phyloP scores from a whole-genome alignment of 2,797 vertebrate genomes.

The Hippocampus kuda region DNA sequence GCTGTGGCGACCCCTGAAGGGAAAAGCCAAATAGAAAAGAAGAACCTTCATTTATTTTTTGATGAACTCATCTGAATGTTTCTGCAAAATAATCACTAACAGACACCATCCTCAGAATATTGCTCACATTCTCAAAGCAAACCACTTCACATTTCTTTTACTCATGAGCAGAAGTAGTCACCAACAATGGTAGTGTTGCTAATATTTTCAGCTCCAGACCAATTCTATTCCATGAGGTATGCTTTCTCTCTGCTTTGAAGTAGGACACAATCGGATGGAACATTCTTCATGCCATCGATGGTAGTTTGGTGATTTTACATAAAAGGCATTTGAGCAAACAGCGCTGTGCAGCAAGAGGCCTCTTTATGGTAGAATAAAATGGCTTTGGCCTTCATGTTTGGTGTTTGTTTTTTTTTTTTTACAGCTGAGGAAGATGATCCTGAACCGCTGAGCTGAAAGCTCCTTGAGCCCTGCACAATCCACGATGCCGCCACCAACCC shows the following conservation, averaged over 20 bases:
- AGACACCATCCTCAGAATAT: too few species aligned
- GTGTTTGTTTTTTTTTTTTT: constrained; percentile 25
- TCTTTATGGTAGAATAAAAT: constrained; percentile 45
- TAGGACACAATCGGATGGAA: constrained; percentile 51
- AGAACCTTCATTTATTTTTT: too few species aligned
- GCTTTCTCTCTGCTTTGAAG: constrained; percentile 49
- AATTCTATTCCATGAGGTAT: constrained; percentile 11
- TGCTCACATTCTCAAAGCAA: too few species aligned
- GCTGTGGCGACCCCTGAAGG: too few species aligned
- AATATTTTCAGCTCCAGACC: too few species aligned
- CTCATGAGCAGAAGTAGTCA: not conserved
- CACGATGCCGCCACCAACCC: constrained; percentile 4
- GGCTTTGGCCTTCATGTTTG: constrained; percentile 45
- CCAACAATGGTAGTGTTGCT: not conserved
- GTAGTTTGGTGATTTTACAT: constrained; percentile 37
- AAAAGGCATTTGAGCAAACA: constrained; percentile 59
- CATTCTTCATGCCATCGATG: constrained; percentile 53
- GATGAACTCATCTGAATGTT: too few species aligned
- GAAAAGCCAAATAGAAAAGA: too few species aligned
- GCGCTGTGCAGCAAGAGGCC: constrained; percentile 31
- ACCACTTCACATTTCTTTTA: too few species aligned
- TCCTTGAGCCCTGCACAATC: constrained; percentile 37
- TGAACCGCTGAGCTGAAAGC: constrained; percentile 46
- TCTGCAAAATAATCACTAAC: too few species aligned
- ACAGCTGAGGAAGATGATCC: constrained; percentile 48